These are phyloP conservation scores for Botrylloides violaceus DNA, from an alignment of 23 tunicate genomes.

Conservation along the genomic window DNA sequence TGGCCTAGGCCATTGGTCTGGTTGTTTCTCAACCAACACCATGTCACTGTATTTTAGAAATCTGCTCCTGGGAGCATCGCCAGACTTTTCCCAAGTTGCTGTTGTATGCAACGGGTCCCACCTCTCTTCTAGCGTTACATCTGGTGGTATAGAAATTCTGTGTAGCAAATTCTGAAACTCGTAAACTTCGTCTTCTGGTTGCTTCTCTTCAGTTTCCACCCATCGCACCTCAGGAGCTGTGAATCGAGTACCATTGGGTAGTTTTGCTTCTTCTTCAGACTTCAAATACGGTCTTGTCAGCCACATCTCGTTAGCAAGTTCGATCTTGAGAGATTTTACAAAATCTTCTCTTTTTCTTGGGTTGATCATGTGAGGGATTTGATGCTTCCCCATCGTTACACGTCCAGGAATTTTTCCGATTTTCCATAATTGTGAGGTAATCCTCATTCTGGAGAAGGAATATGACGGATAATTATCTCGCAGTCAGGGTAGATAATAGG, in stretches of 20 bases:
- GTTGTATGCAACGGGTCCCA: conserved; percentile 33
- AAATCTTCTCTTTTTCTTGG: conserved; percentile 27
- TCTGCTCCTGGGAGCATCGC: conserved; percentile 1
- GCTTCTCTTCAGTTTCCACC: conserved; percentile 8
- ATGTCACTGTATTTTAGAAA: conserved; percentile 34
- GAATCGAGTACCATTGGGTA: conserved; percentile 27
- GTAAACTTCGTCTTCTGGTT: conserved; percentile 15
- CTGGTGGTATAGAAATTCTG: conserved; percentile 49
- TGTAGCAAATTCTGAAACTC: conserved; percentile 29
- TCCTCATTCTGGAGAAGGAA: conserved; percentile 5
- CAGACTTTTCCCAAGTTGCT: conserved; percentile 9
- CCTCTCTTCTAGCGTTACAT: conserved; percentile 61
- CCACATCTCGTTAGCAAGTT: conserved; percentile 86
- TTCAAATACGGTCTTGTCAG: conserved; percentile 61
- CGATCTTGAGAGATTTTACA: conserved; percentile 38
- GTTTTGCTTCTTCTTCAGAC: conserved; percentile 44
- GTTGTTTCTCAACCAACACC: conserved; percentile 32
- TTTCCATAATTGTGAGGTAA: not conserved
- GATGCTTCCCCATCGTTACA: conserved; percentile 47
- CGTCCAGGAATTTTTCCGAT: conserved; percentile 12
- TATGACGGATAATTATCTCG: too few relatives aligned
- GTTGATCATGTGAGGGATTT: conserved; percentile 46
- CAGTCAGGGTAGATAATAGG: too few relatives aligned
- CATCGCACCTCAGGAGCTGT: conserved; percentile 35
- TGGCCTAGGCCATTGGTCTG: conserved; percentile 62